Conservation (phyloP, 2,797 vertebrate genomes). For the Sparidentex hasta region DNA sequence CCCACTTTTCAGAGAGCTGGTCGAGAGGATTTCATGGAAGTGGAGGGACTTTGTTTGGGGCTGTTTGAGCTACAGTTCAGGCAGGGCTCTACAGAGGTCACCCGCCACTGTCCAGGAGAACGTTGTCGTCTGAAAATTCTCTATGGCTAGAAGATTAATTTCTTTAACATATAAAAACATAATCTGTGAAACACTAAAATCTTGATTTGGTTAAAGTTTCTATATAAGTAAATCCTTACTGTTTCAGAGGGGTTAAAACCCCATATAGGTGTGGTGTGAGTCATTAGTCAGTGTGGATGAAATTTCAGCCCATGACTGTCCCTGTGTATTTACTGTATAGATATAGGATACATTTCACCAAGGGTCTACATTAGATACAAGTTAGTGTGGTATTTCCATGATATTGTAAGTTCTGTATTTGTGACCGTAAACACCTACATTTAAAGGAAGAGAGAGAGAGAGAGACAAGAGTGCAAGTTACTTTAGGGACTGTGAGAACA, state of each 20-base stretch:
- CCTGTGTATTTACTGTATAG: constrained; percentile 57
- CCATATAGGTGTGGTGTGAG: constrained; percentile 58
- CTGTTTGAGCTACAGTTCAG: constrained; percentile 33
- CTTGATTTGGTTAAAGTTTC: constrained; percentile 41
- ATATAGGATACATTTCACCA: constrained; percentile 33
- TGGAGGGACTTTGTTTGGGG: constrained; percentile 41
- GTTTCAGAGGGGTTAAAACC: constrained; percentile 34
- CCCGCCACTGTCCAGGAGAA: constrained; percentile 34
- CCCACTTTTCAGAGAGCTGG: constrained; percentile 37
- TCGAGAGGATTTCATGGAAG: constrained; percentile 37
- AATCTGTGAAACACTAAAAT: constrained; percentile 37
- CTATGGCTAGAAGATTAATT: constrained; percentile 26
- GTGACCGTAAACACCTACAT: constrained; percentile 52
- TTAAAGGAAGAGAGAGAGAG: constrained; percentile 24
- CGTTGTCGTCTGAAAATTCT: constrained; percentile 36
- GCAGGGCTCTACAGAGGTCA: constrained; percentile 15
- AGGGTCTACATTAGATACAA: constrained; percentile 24
- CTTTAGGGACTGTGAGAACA: constrained; percentile 12
- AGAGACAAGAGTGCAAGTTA: not conserved
- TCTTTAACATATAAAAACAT: constrained; percentile 41
- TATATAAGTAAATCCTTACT: constrained; percentile 25
- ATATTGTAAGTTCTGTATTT: constrained; percentile 54
- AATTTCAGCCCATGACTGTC: constrained; percentile 27
- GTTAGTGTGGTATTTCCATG: constrained; percentile 46
- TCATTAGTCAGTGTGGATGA: constrained; percentile 53